phyloP scores from a whole-genome alignment of 2,113 vertebrate species.

The Lycocorax pyrrhopterus region DNA sequence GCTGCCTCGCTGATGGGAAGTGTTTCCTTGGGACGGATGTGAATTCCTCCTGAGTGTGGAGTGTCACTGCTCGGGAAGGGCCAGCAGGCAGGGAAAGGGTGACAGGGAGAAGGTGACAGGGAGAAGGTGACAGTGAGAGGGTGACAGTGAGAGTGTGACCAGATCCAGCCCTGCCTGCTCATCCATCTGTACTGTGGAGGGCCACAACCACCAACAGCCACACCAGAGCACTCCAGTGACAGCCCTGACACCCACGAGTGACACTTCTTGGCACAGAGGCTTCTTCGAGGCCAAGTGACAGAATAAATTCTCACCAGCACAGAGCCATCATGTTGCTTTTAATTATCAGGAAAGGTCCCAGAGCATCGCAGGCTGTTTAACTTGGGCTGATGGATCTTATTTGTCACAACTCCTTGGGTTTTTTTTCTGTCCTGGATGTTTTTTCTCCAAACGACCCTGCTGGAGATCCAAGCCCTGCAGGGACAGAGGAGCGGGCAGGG shows the following conservation, averaged over 20 bases:
- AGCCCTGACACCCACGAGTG: background rate
- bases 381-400: background rate
- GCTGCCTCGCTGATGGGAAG: background rate
- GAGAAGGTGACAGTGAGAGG: background rate
- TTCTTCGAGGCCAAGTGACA: background rate
- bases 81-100: background rate
- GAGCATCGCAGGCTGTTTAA: background rate
- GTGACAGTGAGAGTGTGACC: background rate
- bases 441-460: background rate
- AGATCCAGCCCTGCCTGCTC: background rate
- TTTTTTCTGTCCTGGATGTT: background rate
- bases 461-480: background rate
- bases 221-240: background rate
- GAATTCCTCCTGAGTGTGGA: background rate
- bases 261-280: background rate
- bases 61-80: fast-evolving
- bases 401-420: background rate
- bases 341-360: constrained; percentile 3
- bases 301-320: constrained; percentile 32
- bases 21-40: background rate
- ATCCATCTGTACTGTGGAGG: fast-evolving
- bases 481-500: background rate
- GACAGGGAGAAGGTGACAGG: background rate
- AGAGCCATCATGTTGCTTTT: background rate
- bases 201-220: background rate